Percentiles rank a stretch among this genome's conserved stretches.
phyloP scores from a whole-genome alignment of 2,797 vertebrate species.

The Cyclura pinguis region DNA sequence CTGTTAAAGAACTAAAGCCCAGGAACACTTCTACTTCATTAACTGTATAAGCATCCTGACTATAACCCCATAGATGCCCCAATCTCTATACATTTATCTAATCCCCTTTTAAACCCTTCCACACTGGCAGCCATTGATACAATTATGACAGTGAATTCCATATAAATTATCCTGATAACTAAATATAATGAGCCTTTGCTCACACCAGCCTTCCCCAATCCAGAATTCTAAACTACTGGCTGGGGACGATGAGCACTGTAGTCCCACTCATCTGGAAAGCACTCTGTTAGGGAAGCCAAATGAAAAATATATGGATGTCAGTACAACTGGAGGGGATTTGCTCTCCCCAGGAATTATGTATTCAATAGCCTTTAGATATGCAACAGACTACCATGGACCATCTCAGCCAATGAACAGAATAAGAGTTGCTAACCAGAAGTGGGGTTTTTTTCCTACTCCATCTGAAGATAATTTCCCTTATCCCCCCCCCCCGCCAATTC shows the following conservation, averaged over 20 bases:
- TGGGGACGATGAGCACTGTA: background rate
- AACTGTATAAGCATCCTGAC: too few relatives aligned
- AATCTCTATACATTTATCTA: too few relatives aligned
- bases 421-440: background rate
- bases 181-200: background rate
- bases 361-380: background rate
- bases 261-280: background rate
- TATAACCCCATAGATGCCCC: too few relatives aligned
- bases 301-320: too few relatives aligned
- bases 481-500: too few relatives aligned
- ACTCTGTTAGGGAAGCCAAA: background rate
- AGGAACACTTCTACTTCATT: too few relatives aligned
- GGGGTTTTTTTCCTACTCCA: background rate
- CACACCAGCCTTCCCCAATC: background rate
- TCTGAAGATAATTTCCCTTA: too few relatives aligned
- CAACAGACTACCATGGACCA: background rate
- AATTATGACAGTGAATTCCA: background rate
- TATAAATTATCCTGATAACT: background rate
- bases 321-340: background rate
- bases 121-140: too few relatives aligned
- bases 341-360: background rate
- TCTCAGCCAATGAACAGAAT: background rate
- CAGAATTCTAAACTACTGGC: background rate
- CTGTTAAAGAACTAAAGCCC: too few relatives aligned
- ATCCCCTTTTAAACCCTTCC: too few relatives aligned